Conservation (phyloP, 2,113 vertebrate genomes). For the Geococcyx californianus region DNA sequence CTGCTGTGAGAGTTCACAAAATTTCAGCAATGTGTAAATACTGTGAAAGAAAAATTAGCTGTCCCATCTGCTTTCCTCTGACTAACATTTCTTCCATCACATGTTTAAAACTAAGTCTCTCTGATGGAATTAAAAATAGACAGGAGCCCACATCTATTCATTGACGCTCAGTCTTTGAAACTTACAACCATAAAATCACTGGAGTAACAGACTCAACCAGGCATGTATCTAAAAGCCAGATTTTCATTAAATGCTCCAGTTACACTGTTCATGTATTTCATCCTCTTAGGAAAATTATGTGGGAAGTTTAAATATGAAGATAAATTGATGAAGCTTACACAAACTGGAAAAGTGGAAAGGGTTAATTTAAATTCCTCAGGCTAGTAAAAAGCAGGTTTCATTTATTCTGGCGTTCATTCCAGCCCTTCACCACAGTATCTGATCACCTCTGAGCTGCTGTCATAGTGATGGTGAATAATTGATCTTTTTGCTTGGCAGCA, state of each 20-base stretch:
- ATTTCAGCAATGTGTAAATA: conserved; percentile 35
- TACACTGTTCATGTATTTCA: neutral
- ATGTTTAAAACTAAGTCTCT: conserved; percentile 27
- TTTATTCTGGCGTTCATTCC: neutral
- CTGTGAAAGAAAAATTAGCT: conserved; percentile 53
- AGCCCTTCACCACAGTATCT: neutral
- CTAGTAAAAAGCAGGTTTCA: neutral
- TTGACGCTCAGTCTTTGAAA: neutral
- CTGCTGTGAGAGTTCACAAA: conserved; percentile 20
- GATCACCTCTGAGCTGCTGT: neutral
- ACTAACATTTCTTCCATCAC: conserved; percentile 52
- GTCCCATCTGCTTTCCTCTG: conserved; percentile 55
- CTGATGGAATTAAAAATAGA: conserved; percentile 54
- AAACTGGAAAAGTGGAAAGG: neutral
- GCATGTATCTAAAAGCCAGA: neutral
- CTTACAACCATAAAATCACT: conserved; percentile 14
- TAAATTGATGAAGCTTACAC: neutral
- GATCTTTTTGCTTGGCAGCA: neutral
- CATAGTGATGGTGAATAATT: neutral
- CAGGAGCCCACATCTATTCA: conserved; percentile 6
- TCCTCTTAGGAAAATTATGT: neutral
- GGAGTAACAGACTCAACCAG: neutral
- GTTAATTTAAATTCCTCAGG: neutral
- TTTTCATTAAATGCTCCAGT: neutral
- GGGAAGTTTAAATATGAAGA: neutral